Evolutionary conservation across 2,113 vertebrate genomes (phyloP).

Genomic region (Tragulus kanchil): DNA sequence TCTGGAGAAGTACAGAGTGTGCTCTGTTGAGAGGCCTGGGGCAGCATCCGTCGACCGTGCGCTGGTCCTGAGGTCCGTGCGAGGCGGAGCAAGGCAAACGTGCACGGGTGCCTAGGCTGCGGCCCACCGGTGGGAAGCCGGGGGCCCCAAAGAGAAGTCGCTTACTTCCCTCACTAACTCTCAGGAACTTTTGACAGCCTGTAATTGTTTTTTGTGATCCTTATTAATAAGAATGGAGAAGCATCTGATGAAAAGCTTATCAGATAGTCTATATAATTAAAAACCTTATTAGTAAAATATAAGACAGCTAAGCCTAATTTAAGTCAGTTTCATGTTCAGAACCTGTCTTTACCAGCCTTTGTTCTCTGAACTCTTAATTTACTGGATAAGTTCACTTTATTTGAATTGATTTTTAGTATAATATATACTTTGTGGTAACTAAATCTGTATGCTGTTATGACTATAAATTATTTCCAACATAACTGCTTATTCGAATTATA

Average conservation of each 20-base stretch:
- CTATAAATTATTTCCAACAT: not conserved
- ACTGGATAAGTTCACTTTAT: conserved; percentile 1
- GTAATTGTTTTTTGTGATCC: conserved; percentile 26
- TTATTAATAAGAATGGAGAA: conserved; percentile 34
- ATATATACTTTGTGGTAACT: conserved; percentile 36
- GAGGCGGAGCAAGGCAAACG: conserved; percentile 45
- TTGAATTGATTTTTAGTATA: conserved; percentile 41
- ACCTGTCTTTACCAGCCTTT: conserved; percentile 11
- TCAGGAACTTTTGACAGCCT: conserved; percentile 18
- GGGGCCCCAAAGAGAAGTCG: not conserved
- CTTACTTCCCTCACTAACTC: not conserved
- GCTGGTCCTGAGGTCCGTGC: conserved; percentile 60
- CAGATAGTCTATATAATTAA: not conserved
- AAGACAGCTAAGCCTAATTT: not conserved
- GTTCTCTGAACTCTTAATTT: conserved; percentile 12
- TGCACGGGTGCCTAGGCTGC: conserved; percentile 65
- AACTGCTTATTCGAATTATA: conserved; percentile 54
- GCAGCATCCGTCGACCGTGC: conserved; percentile 83
- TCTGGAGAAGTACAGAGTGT: conserved; percentile 84
- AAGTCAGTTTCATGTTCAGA: conserved; percentile 21
- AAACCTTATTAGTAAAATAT: conserved; percentile 9
- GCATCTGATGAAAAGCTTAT: conserved; percentile 48
- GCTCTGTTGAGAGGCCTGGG: conserved; percentile 75
- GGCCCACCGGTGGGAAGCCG: conserved; percentile 80
- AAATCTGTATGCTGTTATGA: conserved; percentile 14